Percentiles rank a stretch among this genome's conserved stretches.
Conservation (phyloP, 1,140 invertebrate species). For the Theocolax elegans region DNA sequence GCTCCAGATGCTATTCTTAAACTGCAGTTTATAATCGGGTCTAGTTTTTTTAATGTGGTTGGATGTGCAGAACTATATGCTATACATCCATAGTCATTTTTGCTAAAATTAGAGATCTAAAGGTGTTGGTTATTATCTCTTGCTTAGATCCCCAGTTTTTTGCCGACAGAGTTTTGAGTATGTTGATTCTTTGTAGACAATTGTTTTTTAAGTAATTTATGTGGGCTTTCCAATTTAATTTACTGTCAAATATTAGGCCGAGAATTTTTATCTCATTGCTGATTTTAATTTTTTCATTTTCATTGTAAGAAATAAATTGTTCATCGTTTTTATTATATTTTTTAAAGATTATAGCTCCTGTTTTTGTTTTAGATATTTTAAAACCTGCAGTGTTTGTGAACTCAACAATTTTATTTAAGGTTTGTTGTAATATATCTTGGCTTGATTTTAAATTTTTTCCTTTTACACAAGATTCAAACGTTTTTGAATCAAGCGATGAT, state of each 20-base stretch:
- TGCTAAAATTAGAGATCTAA: background rate
- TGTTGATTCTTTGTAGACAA: background rate
- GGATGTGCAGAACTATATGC: background rate
- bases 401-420: background rate
- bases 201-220: background rate
- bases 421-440: background rate
- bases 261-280: slow-evolving; percentile 7
- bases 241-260: background rate
- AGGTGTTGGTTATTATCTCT: background rate
- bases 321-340: background rate
- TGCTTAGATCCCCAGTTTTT: background rate
- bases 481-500: no score
- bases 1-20: background rate
- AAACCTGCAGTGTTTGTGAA: background rate
- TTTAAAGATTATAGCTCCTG: background rate
- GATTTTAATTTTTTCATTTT: background rate
- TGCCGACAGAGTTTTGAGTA: background rate
- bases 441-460: background rate
- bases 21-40: background rate
- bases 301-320: background rate
- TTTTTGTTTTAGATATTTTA: background rate
- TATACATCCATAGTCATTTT: slow-evolving; percentile 4
- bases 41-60: background rate
- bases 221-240: background rate
- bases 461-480: background rate